These are phyloP conservation scores for Carassius carassius DNA, from an alignment of 2,113 vertebrate genomes.

Conservation along the genomic window DNA sequence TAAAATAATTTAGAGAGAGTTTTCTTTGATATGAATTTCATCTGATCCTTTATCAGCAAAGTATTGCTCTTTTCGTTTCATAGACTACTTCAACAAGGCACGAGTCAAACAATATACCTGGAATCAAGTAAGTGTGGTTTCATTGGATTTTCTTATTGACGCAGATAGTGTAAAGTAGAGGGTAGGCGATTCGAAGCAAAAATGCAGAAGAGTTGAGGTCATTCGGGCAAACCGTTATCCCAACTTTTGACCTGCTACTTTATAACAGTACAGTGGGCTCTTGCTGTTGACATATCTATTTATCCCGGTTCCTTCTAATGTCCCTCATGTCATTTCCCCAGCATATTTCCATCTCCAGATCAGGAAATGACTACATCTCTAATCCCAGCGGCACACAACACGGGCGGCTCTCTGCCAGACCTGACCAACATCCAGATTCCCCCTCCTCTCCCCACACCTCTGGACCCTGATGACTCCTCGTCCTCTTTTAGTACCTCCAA, in stretches of 20 bases:
- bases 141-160: not conserved
- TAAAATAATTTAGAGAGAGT: not conserved
- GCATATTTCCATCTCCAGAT: constrained; percentile 95
- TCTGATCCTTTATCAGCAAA: no score
- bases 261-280: not conserved
- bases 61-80: not conserved
- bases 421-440: constrained; percentile 98
- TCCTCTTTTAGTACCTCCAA: constrained; percentile 82
- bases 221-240: not conserved
- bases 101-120: constrained; percentile 95
- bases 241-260: not conserved
- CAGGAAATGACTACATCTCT: constrained; percentile 86
- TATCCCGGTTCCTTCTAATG: not conserved
- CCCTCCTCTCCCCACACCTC: constrained; percentile 91
- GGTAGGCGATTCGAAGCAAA: not conserved
- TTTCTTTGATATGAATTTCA: not conserved
- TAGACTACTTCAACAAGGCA: constrained; percentile 30
- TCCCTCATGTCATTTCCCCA: constrained; percentile 56
- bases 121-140: constrained; percentile 90
- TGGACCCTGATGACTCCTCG: constrained; percentile 94
- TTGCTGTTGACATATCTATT: not conserved
- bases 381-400: constrained; percentile 90
- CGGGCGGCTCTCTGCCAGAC: constrained; percentile 94
- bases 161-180: no score
- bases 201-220: not conserved